Percentiles rank a stretch among this genome's conserved stretches.
phyloP scores from a whole-genome alignment of 2,113 vertebrate species.

The Rhynchomys soricoides region DNA sequence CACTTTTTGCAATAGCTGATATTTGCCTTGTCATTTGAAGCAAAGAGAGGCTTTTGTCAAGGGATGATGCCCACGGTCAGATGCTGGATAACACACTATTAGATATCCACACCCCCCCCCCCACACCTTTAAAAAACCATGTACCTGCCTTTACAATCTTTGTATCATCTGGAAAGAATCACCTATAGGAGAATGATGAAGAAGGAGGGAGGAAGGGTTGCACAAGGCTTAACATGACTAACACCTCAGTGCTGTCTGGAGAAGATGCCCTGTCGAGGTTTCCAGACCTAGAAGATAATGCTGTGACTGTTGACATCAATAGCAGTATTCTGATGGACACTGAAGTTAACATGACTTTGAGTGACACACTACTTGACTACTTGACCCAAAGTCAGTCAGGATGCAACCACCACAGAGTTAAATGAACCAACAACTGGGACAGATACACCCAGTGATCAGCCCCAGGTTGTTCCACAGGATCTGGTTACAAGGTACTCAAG shows the following conservation, averaged over 20 bases:
- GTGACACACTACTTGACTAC: neutral
- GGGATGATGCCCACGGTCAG: neutral
- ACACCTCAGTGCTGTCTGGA: neutral
- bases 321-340: neutral
- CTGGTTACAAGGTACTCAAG: neutral
- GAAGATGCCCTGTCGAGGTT: neutral
- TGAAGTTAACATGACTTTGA: neutral
- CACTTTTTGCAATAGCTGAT: neutral
- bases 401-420: neutral
- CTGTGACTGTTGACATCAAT: neutral
- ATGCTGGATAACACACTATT: neutral
- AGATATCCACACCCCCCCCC: neutral
- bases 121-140: neutral
- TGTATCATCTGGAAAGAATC: neutral
- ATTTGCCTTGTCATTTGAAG: neutral
- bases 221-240: neutral
- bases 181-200: neutral
- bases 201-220: neutral
- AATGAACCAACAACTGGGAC: neutral
- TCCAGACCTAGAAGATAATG: neutral
- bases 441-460: neutral
- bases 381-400: neutral
- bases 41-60: neutral
- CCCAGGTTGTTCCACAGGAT: neutral
- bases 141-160: neutral